phyloP scores from a whole-genome alignment of 2,113 vertebrate species.

The Xiphophorus hellerii region DNA sequence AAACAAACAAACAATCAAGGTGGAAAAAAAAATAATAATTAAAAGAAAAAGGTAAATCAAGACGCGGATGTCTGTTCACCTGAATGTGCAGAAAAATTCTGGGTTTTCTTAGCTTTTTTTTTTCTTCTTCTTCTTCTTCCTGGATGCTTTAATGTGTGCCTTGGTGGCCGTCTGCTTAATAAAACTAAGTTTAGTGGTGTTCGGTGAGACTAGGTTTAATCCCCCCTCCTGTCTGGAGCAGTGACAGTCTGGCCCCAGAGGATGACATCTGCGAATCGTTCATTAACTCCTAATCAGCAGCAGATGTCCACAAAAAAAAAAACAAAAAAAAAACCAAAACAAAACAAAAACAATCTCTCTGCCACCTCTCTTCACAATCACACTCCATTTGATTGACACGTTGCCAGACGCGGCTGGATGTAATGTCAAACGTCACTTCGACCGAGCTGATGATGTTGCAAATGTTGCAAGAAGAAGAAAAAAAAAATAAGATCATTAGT shows the following conservation, averaged over 20 bases:
- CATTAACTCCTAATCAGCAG: slow-evolving; percentile 79
- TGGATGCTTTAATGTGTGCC: slow-evolving; percentile 44
- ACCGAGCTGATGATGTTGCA: not conserved
- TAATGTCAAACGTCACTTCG: slow-evolving; percentile 13
- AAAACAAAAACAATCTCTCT: slow-evolving; percentile 45
- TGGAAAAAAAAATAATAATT: slow-evolving; percentile 1
- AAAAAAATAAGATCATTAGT: not conserved
- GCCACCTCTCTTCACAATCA: slow-evolving; percentile 40
- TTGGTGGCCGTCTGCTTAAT: slow-evolving; percentile 71
- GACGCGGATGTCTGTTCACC: not conserved
- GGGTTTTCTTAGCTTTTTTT: slow-evolving; percentile 26
- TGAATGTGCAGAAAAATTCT: slow-evolving; percentile 15
- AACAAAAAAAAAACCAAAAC: too few species aligned
- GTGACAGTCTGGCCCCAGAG: slow-evolving; percentile 75
- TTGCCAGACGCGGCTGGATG: not conserved
- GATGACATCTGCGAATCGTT: slow-evolving; percentile 81
- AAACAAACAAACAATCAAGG: not conserved
- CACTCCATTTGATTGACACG: slow-evolving; percentile 29
- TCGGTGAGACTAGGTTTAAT: slow-evolving; percentile 67
- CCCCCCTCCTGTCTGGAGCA: slow-evolving; percentile 72
- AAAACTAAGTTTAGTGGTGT: slow-evolving; percentile 71
- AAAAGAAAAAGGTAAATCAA: slow-evolving; percentile 24
- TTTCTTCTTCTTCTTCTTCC: not conserved
- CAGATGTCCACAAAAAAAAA: slow-evolving; percentile 72
- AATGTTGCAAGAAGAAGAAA: not conserved